Evolutionary conservation across 2,113 vertebrate genomes (phyloP), one percentile per base, ranked within the genome.

Genomic region (Macquaria ambigua): DNA sequence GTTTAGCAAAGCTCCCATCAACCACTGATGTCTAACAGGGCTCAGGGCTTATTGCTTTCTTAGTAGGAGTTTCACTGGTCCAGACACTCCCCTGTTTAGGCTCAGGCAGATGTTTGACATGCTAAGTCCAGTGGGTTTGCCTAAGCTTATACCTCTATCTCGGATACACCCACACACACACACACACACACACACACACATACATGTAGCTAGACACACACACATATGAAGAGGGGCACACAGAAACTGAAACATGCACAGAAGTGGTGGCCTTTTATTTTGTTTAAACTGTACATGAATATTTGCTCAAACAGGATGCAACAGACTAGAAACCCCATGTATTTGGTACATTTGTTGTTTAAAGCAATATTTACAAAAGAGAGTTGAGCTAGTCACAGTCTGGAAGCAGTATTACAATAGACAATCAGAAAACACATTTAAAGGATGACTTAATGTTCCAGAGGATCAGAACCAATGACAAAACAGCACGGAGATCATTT

Each of bases 51-150:
- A 78, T 39, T 70, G 82, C 63, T 18, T 21, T 74, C 67, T 34
- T 20, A 41, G 63, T 31, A 3, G 53, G 48, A 78, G 79, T 76
- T 67, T 74, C 87, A 79, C 77, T 56, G 71, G 50, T 53, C 68
- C 28, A 77, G 80, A 84, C 74, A 72, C 62, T 69, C 76, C 50
- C 23, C 59, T 76, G 58, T 68, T 84, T 63, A 50, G 41, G 50
- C 52, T 81, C 56, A 2, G 48, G 71, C 64, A 62, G 46, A 88
- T 83, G 71, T 91, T 90, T 90, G 90, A 87, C 85, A 77, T 63
- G 58, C 28, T 79, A 72, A 90, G 28, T 83, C 86, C 59, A 77
- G 61, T 11, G 8, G 81, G 84, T 85, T 92, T 74, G 43, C 21
- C 23, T 72, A 37, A 83, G 63, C 74, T 73, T 70, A 64, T 18